Evolutionary conservation across 2,113 vertebrate genomes (phyloP), one percentile per base, ranked within the genome.

Genomic region (Prionailurus viverrinus): DNA sequence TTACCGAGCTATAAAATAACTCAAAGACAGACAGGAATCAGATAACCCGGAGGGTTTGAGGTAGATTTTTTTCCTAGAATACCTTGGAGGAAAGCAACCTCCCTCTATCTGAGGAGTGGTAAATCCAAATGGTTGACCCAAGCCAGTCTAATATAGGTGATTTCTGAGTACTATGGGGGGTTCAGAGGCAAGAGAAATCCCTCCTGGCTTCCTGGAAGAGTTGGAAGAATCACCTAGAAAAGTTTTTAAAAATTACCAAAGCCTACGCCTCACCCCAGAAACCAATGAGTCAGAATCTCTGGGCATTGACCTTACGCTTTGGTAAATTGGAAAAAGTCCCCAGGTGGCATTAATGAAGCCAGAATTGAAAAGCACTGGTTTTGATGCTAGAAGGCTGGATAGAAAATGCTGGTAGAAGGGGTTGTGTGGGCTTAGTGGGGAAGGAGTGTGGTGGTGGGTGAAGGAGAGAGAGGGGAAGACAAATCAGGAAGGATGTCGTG

Each of bases 131-230:
- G 19, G 9, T 39, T 84, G 86, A 69, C 41, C 63, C 41, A 41
- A 19, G 9, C 29, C 21, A 11, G 33, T 53, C 39, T 10, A 14
- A 41, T 3, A 4, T 36, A 33, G 41, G 9, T 82, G 58, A 74
- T 55, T 84, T 94, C 63, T 41, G n/a, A 79, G 48, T 25, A 1
- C 80, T 19, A 14, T 5, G 27, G 21, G 41, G 29, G 29, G 19
- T 73, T 58, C 36, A 15, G 16, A 68, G 83, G 45, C 53, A 2
- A 27, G 27, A 66, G 80, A 58, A 73, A 31, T 10, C 55, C 15
- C 66, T 61, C 29, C n/a, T 65, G 68, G 90, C 58, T 92, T 91
- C 73, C 45, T 84, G 29, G 65, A 95, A 91, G 58, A 61, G 39
- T 68, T 65, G 21, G 51, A 45, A 14, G 23, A 90, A 89, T 82